Evolutionary conservation across 2,113 vertebrate genomes (phyloP).

Genomic region (Tachysurus vachellii): DNA sequence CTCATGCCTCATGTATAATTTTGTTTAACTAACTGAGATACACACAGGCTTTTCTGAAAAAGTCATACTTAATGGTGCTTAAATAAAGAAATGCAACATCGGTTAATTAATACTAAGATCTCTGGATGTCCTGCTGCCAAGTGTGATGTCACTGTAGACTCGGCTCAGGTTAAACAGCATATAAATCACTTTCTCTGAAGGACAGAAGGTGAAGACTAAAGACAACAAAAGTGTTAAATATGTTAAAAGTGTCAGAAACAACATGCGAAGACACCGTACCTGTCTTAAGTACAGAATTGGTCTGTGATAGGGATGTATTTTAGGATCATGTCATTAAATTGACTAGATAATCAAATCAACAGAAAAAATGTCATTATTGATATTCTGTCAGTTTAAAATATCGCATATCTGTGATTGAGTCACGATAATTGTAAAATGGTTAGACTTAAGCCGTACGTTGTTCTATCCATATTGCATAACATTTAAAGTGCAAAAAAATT

Average conservation of each 20-base stretch:
- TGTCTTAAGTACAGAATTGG: too few species aligned
- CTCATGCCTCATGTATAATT: background rate
- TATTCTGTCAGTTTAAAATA: background rate
- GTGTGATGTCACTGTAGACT: background rate
- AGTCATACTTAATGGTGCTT: background rate
- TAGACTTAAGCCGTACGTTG: background rate
- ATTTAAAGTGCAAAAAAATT: background rate
- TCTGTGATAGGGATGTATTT: background rate
- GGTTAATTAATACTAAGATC: background rate
- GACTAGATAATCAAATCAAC: background rate
- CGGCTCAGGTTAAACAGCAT: background rate
- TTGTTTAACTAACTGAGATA: background rate
- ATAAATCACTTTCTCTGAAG: background rate
- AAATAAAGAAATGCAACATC: background rate
- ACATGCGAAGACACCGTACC: too few species aligned
- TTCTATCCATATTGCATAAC: background rate
- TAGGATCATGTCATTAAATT: background rate
- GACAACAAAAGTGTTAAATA: too few species aligned
- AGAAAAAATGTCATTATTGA: background rate
- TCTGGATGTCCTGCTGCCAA: background rate
- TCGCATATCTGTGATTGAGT: background rate
- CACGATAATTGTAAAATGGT: background rate
- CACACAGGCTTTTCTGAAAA: background rate
- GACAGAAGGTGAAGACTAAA: background rate
- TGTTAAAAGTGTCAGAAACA: too few species aligned